Evolutionary conservation across 1,140 invertebrate genomes (phyloP).

Genomic region (Orius insidiosus): DNA sequence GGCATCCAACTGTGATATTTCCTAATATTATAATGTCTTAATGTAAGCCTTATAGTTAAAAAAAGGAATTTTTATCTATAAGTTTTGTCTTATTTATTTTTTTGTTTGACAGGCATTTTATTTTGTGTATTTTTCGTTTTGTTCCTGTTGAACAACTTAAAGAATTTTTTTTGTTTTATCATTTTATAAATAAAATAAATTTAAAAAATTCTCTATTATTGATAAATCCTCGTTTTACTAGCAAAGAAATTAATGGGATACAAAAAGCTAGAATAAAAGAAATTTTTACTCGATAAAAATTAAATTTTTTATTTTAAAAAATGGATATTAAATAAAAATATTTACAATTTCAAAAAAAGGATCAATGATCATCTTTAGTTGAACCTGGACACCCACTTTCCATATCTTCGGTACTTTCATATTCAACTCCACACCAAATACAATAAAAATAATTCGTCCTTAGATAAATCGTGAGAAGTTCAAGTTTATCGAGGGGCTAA

Average conservation of each 20-base stretch:
- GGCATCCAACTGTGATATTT: too few species aligned
- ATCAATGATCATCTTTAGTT: constrained; percentile 38
- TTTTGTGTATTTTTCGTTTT: constrained; percentile 5
- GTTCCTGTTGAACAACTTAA: constrained; percentile 2
- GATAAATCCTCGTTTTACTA: too few species aligned
- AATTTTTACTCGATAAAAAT: not conserved
- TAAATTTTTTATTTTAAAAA: not conserved
- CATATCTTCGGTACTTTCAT: constrained; percentile 43
- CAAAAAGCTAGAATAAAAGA: not conserved
- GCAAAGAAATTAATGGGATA: too few species aligned
- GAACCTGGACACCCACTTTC: constrained; percentile 45
- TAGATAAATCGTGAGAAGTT: constrained; percentile 46
- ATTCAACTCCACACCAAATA: constrained; percentile 56
- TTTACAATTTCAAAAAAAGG: too few species aligned
- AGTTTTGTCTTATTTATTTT: constrained; percentile 4
- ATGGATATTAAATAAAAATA: not conserved
- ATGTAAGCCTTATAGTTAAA: too few species aligned
- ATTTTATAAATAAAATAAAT: too few species aligned
- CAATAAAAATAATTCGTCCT: constrained; percentile 53
- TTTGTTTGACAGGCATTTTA: constrained; percentile 3
- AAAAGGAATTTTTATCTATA: too few species aligned
- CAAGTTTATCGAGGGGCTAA: constrained; percentile 35
- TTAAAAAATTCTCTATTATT: too few species aligned
- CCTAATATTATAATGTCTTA: too few species aligned
- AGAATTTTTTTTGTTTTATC: constrained; percentile 5